Evolutionary conservation across 2,113 vertebrate genomes (phyloP), one percentile per base, ranked within the genome.

Genomic region (Paramisgurnus dabryanus): DNA sequence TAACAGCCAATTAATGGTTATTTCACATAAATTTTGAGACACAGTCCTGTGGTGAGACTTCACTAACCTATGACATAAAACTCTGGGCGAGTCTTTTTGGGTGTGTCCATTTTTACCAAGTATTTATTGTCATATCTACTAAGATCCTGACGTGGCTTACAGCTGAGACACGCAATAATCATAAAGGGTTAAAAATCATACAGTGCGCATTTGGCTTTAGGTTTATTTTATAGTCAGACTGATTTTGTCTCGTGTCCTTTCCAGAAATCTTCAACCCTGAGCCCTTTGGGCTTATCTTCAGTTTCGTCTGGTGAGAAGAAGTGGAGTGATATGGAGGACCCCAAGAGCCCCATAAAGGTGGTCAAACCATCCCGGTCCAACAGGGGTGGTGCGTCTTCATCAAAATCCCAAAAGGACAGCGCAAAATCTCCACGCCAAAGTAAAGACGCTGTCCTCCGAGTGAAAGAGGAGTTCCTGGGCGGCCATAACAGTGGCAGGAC

Each of bases 281-380:
- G 66, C 67, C 66, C 78, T 60, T 86, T 81, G 68, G 87, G 9
- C 66, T 63, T 41, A 76, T 77, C 78, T 70, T 82, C 82, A 87
- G 86, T 90, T 90, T 80, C 87, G 86, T 84, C 85, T 72, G 67
- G 76, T 66, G 81, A 80, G 83, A 69, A 80, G 83, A 69, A 73
- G 41, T 39, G 74, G 45, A 90, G 81, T 93, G 89, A 78, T 93
- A 99, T 98, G 96, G 96, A 98, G 88, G 95, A 95, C 80, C 89
- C 92, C 85, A 91, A 82, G 90, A 94, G 91, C 90, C 92, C 94
- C 82, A 92, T 93, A 83, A 97, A 94, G 92, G 85, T 92, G 73
- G 91, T 93, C 86, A 97, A 94, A 90, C 90, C 90, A 80, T 87
- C 91, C 84, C 94, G 89, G 80, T 78, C 96, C 87, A 91, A 87